Conservation (phyloP, 2,113 vertebrate species). For the Enhydra lutris region DNA sequence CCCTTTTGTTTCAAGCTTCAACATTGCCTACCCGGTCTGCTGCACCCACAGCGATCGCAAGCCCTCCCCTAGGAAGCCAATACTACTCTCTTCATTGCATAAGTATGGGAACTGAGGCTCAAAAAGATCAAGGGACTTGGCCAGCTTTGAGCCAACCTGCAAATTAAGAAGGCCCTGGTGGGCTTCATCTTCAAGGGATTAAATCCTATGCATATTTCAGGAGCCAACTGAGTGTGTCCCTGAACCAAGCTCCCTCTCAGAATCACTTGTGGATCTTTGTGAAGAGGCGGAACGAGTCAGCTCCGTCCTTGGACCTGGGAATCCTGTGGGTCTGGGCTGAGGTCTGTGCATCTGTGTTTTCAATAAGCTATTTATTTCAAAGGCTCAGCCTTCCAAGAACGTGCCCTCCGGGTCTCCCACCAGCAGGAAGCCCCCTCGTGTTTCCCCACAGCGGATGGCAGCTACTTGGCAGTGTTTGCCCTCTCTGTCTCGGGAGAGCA, state of each 20-base stretch:
- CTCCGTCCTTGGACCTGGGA: neutral
- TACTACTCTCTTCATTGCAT: too few species aligned
- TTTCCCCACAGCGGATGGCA: neutral
- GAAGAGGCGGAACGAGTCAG: neutral
- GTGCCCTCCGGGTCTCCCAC: neutral
- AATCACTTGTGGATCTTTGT: neutral
- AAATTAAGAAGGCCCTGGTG: neutral
- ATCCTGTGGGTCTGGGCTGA: neutral
- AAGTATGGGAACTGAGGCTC: too few species aligned
- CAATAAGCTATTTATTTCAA: neutral
- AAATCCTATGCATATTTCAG: neutral
- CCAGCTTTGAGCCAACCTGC: too few species aligned
- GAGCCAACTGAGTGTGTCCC: neutral
- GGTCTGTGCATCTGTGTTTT: neutral
- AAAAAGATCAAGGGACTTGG: too few species aligned
- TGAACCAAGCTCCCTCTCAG: neutral
- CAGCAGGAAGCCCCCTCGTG: neutral
- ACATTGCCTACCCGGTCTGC: fast-evolving
- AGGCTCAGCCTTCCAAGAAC: neutral
- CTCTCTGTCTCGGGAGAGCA: neutral
- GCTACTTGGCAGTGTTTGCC: neutral
- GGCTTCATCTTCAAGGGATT: neutral
- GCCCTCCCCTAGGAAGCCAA: neutral
- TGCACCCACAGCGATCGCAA: neutral
- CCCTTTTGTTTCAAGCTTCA: neutral